Base-by-base conservation (phyloP, 2,113 vertebrate genomes). In the Sphyrna mokarran region DNA sequence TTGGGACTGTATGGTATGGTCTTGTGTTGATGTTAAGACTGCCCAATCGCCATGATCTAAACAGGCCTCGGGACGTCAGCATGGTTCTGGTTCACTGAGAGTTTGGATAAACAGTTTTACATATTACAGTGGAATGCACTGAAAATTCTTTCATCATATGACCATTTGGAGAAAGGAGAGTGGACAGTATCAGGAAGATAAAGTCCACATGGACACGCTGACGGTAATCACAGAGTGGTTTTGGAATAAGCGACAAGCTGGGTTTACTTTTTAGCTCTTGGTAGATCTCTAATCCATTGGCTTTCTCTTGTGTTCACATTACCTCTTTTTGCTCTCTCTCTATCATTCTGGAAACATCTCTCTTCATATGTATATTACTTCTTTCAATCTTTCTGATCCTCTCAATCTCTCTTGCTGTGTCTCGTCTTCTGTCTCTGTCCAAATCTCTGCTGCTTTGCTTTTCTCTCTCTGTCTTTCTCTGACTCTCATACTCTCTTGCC, bases 21-120 rank as follows among this genome's bases (percentile, higher is more conserved):
- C 37, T 40, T 37, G 14, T 16, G 16, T 20, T 66, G 89, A 68
- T 93, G 66, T 93, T 93, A 93, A 37, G 61, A 66, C 89, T 61
- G 48, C 48, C 13, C 86, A 93, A 93, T 93, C 89, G 22, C 89
- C 89, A 93, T 93, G 66, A 66, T 20, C 58, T 58, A n/a, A 93
- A 66, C 89, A 37, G 89, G 89, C 61, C 89, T 66, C 33, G 18
- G 89, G 89, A 37, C 89, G 68, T 1, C 33, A 93, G 8, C 20
- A 54, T 3, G 1, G 54, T 0, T 18, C 61, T 37, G 89, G 89
- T 93, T 93, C 89, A 93, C n/a, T 93, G 61, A 68, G 33, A 93
- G 89, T 93, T 93, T 66, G 89, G 61, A 22, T 93, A 93, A 93
- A 68, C 89, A 68, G 61, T 93, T 68, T 16, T 37, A 37, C 66